A percentile compares a stretch with the other conserved stretches of the same genome.
Conservation (phyloP, 1,140 invertebrate genomes). For the Bemisia tabaci region DNA sequence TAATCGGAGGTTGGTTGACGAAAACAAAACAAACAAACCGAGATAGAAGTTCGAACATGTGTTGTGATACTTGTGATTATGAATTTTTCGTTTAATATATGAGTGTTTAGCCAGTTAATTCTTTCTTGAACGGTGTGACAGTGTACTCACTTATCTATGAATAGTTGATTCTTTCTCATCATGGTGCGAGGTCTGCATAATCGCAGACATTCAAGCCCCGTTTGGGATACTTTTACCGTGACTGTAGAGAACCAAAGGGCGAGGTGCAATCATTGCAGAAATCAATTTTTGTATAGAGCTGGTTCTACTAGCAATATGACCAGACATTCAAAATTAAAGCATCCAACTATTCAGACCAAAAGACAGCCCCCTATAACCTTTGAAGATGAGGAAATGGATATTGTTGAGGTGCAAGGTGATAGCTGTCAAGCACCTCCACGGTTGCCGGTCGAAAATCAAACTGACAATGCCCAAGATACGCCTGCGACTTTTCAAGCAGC, state of each 20-base stretch:
- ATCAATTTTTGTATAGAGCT: slow-evolving; percentile 1
- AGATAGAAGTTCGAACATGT: too few relatives aligned
- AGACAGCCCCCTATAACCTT: slow-evolving; percentile 3
- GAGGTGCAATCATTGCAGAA: slow-evolving; percentile 4
- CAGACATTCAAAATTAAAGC: slow-evolving; percentile 12
- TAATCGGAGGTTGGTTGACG: too few relatives aligned
- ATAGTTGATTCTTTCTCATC: too few relatives aligned
- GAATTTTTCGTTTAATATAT: too few relatives aligned
- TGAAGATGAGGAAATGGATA: slow-evolving; percentile 1
- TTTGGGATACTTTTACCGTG: slow-evolving; percentile 11
- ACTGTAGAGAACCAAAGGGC: slow-evolving; percentile 6
- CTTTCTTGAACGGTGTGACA: too few relatives aligned
- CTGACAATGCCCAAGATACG: neutral
- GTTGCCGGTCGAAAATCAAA: neutral
- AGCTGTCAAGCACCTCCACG: neutral
- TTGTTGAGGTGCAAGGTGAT: neutral
- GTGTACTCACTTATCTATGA: too few relatives aligned
- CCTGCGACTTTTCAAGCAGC: neutral
- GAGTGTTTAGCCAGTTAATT: too few relatives aligned
- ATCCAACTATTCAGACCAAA: slow-evolving; percentile 9
- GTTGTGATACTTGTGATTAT: too few relatives aligned
- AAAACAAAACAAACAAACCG: too few relatives aligned
- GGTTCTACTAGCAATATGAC: slow-evolving; percentile 13
- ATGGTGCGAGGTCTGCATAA: too few relatives aligned
- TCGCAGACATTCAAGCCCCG: too few relatives aligned